Conservation (phyloP, 2,797 vertebrate genomes). For the Bradypus variegatus region DNA sequence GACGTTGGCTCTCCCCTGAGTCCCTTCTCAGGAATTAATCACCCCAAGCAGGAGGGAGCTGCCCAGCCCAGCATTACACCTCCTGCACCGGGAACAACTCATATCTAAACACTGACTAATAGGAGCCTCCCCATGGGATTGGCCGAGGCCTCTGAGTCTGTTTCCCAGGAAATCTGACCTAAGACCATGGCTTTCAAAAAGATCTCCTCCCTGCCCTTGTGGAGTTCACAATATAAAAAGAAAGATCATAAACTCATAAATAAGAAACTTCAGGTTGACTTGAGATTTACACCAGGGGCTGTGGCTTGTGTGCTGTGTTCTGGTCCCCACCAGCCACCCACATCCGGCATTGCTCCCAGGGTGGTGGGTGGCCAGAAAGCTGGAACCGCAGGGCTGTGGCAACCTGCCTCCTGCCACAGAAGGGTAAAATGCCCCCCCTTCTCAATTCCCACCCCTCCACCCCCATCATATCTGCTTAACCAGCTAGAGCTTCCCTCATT, state of each 20-base stretch:
- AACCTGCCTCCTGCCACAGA: background rate
- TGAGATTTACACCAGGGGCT: background rate
- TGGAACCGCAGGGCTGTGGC: background rate
- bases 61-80: background rate
- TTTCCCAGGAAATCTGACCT: background rate
- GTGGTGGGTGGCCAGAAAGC: no score
- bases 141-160: background rate
- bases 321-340: background rate
- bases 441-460: background rate
- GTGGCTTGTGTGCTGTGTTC: background rate
- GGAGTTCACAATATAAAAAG: background rate
- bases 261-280: background rate
- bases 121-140: background rate
- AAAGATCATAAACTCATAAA: background rate
- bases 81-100: background rate
- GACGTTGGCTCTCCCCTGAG: background rate
- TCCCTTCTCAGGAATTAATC: background rate
- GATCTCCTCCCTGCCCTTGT: background rate
- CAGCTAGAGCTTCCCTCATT: background rate
- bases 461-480: background rate
- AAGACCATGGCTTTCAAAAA: background rate
- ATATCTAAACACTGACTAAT: background rate
- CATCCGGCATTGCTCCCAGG: conserved; percentile 29
- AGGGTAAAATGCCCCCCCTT: background rate
- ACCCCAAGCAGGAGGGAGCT: background rate